These are phyloP conservation scores for Pandemis heparana DNA, from an alignment of 2,888 invertebrate species.

Conservation along the genomic window DNA sequence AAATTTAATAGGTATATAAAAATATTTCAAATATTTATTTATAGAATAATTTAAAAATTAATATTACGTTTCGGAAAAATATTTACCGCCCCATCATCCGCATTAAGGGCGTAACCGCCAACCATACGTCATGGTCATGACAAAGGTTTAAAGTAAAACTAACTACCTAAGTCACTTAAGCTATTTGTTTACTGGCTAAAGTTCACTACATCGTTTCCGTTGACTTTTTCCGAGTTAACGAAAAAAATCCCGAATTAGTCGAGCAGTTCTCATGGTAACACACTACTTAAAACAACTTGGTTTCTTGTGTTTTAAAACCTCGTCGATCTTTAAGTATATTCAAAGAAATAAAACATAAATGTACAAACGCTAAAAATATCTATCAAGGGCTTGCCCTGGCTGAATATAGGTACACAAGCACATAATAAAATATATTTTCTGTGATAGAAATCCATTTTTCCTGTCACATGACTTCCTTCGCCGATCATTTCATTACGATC, in stretches of 20 bases:
- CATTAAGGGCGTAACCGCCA: slow-evolving; percentile 1
- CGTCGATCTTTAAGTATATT: background rate
- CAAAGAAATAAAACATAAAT: background rate
- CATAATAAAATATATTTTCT: background rate
- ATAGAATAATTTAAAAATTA: too few relatives aligned
- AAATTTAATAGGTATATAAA: too few relatives aligned
- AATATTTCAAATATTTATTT: too few relatives aligned
- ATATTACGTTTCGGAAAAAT: too few relatives aligned
- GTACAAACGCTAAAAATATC: background rate
- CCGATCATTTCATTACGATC: background rate
- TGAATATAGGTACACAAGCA: background rate
- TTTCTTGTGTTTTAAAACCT: background rate
- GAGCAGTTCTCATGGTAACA: too few relatives aligned
- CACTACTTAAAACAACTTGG: too few relatives aligned
- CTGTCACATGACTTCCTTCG: slow-evolving; percentile 8
- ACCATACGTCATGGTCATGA: background rate
- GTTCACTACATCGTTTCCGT: too few relatives aligned
- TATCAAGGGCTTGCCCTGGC: background rate
- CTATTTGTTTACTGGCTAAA: too few relatives aligned
- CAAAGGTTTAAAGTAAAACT: too few relatives aligned
- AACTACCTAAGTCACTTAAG: too few relatives aligned
- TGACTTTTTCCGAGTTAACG: too few relatives aligned
- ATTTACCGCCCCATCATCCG: background rate
- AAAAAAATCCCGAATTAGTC: too few relatives aligned
- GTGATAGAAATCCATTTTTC: slow-evolving; percentile 2